Conservation (phyloP, 2,113 vertebrate genomes). For the Chroicocephalus ridibundus region DNA sequence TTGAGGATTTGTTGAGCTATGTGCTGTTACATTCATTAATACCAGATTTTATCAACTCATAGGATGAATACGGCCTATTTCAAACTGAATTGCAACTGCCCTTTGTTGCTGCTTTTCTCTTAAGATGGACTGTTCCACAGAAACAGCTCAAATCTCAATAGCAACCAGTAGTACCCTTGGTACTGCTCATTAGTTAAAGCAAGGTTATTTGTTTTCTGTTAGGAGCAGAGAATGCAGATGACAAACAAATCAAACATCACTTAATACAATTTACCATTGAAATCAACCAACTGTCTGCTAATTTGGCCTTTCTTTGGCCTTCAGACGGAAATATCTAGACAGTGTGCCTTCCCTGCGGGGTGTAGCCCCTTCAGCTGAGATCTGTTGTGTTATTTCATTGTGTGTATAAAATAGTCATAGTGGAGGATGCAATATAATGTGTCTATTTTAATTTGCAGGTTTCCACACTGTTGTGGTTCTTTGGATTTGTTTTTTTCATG, state of each 20-base stretch:
- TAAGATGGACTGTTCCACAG: not conserved
- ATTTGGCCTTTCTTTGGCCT: not conserved
- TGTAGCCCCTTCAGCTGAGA: not conserved
- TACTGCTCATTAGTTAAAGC: not conserved
- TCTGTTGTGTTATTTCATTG: not conserved
- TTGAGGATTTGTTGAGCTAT: not conserved
- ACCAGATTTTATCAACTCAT: not conserved
- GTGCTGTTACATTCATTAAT: not conserved
- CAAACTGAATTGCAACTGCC: not conserved
- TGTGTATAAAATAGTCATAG: not conserved
- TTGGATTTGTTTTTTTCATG: not conserved
- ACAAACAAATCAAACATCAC: not conserved
- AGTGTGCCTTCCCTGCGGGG: not conserved
- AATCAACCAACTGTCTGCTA: not conserved
- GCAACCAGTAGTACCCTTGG: not conserved
- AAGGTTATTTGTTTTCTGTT: not conserved
- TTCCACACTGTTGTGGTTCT: not conserved
- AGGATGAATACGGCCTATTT: not conserved
- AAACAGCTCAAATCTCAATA: not conserved
- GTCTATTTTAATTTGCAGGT: constrained; percentile 41
- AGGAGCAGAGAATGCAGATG: not conserved
- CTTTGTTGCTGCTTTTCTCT: not conserved
- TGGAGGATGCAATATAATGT: not conserved
- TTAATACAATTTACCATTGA: not conserved
- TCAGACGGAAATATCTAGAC: not conserved